A percentile compares a stretch with the other conserved stretches of the same genome.
phyloP scores from a whole-genome alignment of 2,113 vertebrate species.

The Erythrolamprus reginae region DNA sequence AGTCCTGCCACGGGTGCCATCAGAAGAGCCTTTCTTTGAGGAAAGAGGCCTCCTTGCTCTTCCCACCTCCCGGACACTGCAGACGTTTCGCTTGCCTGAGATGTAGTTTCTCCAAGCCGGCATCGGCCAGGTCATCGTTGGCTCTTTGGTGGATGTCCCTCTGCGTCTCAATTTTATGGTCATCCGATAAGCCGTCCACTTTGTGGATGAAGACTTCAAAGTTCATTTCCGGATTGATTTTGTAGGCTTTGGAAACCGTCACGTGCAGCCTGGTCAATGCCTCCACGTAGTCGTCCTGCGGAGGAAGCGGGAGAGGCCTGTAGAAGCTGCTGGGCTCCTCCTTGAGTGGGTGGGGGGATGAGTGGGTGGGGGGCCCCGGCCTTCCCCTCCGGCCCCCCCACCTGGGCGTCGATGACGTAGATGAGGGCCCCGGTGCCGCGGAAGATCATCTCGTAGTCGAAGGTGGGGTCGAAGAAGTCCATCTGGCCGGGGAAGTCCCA shows the following conservation, averaged over 20 bases:
- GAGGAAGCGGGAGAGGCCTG: no score
- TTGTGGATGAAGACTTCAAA: slow-evolving; percentile 99
- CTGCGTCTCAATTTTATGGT: slow-evolving; percentile 99
- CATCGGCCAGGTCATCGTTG: slow-evolving; percentile 95
- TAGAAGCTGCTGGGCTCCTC: no score
- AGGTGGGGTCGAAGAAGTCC: slow-evolving; percentile 97
- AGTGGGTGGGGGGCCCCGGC: no score
- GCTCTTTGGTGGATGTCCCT: slow-evolving; percentile 98
- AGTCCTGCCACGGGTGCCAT: no score
- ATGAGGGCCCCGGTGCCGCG: slow-evolving; percentile 96
- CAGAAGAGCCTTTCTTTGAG: neutral
- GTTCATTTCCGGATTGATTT: slow-evolving; percentile 98
- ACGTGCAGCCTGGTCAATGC: slow-evolving; percentile 93
- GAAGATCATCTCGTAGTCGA: slow-evolving; percentile 99
- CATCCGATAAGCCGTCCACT: slow-evolving; percentile 96
- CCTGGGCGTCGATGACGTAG: slow-evolving; percentile 99
- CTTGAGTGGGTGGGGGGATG: no score
- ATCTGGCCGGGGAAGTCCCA: slow-evolving; percentile 99
- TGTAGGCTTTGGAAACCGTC: slow-evolving; percentile 95
- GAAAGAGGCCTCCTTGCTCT: no score
- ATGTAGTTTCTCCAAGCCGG: slow-evolving; percentile 95
- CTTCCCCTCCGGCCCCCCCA: no score
- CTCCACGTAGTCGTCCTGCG: slow-evolving; percentile 99
- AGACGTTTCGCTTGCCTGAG: slow-evolving; percentile 75
- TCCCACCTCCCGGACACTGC: no score